Evolutionary conservation across 2,113 vertebrate species (phyloP).

Genomic region (Deroptyus accipitrinus): DNA sequence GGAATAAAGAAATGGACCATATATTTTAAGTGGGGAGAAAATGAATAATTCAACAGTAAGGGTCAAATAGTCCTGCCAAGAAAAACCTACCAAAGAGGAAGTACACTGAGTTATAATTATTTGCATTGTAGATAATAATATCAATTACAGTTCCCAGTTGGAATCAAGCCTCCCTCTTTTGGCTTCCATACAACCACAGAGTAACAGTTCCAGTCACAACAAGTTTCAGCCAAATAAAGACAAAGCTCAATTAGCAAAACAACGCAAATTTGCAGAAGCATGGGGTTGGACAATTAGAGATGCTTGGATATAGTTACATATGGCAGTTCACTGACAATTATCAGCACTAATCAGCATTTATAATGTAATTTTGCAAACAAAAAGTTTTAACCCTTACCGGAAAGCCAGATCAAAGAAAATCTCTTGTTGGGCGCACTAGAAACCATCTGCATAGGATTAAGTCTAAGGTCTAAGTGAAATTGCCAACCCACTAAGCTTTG

Average conservation of each 20-base stretch:
- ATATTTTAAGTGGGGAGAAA: slow-evolving; percentile 24
- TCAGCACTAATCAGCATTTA: neutral
- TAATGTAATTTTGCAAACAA: neutral
- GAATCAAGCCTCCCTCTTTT: slow-evolving; percentile 45
- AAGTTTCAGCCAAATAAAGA: slow-evolving; percentile 44
- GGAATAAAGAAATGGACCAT: neutral
- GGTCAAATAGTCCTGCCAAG: slow-evolving; percentile 40
- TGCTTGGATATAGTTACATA: neutral
- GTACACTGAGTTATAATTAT: slow-evolving; percentile 51
- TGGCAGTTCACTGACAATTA: slow-evolving; percentile 2
- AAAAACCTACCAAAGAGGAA: slow-evolving; percentile 50
- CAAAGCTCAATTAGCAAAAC: slow-evolving; percentile 36
- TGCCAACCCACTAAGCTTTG: neutral
- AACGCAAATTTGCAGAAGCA: neutral
- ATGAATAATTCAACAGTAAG: slow-evolving; percentile 38
- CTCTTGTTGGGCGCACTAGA: neutral
- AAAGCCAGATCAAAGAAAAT: neutral
- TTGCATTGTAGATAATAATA: slow-evolving; percentile 62
- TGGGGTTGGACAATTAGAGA: neutral
- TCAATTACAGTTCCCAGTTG: slow-evolving; percentile 53
- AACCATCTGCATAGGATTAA: neutral
- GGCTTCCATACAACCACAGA: neutral
- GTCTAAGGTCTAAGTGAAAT: neutral
- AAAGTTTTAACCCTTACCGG: neutral
- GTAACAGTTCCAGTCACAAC: slow-evolving; percentile 42